phyloP scores from a whole-genome alignment of 2,888 invertebrate genomes.

The Oscheius sp. region DNA sequence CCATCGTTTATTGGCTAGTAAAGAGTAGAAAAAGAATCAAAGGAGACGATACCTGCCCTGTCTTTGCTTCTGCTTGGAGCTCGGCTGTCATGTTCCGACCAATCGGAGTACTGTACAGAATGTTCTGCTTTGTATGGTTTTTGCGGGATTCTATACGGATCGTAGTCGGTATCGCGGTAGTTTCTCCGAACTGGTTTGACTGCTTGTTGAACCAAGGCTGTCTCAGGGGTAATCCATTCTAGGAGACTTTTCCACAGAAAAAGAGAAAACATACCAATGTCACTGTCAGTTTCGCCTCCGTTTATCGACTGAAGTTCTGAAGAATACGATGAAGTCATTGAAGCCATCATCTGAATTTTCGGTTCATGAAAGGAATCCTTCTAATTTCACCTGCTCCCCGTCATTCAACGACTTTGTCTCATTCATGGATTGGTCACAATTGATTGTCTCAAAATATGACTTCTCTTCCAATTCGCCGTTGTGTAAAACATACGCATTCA shows the following conservation, averaged over 20 bases:
- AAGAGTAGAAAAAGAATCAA: neutral
- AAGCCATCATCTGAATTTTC: slow-evolving; percentile 58
- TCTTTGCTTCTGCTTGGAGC: slow-evolving; percentile 29
- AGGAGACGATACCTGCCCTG: neutral
- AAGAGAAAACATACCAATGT: slow-evolving; percentile 42
- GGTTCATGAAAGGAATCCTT: too few relatives aligned
- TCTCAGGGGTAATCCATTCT: slow-evolving; percentile 69
- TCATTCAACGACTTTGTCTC: neutral
- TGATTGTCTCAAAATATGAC: slow-evolving; percentile 22
- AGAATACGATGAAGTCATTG: slow-evolving; percentile 70
- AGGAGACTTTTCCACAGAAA: neutral
- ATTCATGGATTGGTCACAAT: slow-evolving; percentile 18
- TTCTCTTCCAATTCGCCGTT: slow-evolving; percentile 23
- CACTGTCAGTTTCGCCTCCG: slow-evolving; percentile 69
- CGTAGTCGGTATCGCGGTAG: slow-evolving; percentile 45
- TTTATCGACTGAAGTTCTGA: slow-evolving; percentile 70
- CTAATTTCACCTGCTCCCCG: neutral
- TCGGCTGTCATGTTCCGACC: slow-evolving; percentile 59
- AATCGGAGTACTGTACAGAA: slow-evolving; percentile 63
- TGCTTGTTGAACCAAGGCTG: slow-evolving; percentile 44
- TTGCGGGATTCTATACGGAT: slow-evolving; percentile 47
- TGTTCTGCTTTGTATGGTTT: slow-evolving; percentile 55
- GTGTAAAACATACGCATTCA: slow-evolving; percentile 52
- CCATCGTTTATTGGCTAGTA: slow-evolving; percentile 37
- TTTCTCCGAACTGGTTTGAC: slow-evolving; percentile 22